Percentiles rank a stretch among this genome's conserved stretches.
phyloP scores from a whole-genome alignment of 2,113 vertebrate species.

The Aspiorhynchus laticeps region DNA sequence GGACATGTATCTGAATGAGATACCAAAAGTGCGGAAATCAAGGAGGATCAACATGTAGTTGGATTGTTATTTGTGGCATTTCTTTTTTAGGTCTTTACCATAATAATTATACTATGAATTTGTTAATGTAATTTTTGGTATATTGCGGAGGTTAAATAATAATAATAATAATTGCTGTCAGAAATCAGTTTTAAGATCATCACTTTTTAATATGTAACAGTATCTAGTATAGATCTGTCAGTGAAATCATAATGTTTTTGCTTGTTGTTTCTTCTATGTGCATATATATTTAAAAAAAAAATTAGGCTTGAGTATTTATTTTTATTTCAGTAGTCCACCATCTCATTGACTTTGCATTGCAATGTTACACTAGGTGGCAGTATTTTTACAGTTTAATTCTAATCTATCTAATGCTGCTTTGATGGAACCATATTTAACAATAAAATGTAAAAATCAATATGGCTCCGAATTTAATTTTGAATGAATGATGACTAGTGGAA shows the following conservation, averaged over 20 bases:
- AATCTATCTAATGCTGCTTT: slow-evolving; percentile 5
- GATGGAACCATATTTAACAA: neutral
- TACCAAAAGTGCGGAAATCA: slow-evolving; percentile 63
- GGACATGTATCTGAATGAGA: slow-evolving; percentile 75
- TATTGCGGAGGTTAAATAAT: neutral
- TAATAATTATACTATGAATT: neutral
- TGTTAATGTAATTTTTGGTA: neutral
- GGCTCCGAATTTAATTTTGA: neutral
- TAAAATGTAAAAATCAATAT: neutral
- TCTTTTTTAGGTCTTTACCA: neutral
- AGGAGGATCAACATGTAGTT: neutral
- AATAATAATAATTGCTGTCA: neutral
- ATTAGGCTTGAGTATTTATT: slow-evolving; percentile 17
- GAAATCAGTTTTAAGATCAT: neutral
- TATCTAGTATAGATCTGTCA: neutral
- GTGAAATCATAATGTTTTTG: neutral
- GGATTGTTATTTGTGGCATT: neutral
- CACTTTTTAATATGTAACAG: neutral
- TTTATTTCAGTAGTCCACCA: neutral
- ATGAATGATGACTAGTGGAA: neutral
- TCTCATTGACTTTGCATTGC: neutral
- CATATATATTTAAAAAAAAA: neutral
- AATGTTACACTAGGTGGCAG: slow-evolving; percentile 39
- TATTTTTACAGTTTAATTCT: slow-evolving; percentile 24
- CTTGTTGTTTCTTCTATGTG: neutral